Conservation (phyloP, 2,113 vertebrate genomes). For the Pungitius pungitius region DNA sequence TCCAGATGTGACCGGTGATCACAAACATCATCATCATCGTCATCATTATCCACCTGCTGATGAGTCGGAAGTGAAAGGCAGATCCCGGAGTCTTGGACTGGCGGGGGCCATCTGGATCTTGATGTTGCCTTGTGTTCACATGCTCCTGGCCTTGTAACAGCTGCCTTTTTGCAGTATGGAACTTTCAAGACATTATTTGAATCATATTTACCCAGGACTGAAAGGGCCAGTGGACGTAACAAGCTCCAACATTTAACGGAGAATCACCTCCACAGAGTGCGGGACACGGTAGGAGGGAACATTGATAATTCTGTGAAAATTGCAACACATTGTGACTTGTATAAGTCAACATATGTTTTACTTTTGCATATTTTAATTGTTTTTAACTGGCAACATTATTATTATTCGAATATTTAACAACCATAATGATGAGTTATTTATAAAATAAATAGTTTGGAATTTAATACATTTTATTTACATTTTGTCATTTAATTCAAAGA, state of each 20-base stretch:
- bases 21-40: slow-evolving; percentile 66
- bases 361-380: slow-evolving; percentile 34
- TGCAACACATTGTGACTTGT: slow-evolving; percentile 22
- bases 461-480: slow-evolving; percentile 30
- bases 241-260: slow-evolving; percentile 18
- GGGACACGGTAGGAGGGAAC: slow-evolving; percentile 27
- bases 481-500: too few species aligned
- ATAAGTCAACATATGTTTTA: slow-evolving; percentile 15
- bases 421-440: slow-evolving; percentile 56
- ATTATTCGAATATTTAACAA: slow-evolving; percentile 12
- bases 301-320: slow-evolving; percentile 18
- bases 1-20: slow-evolving; percentile 69
- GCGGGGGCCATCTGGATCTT: slow-evolving; percentile 56
- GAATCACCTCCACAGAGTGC: slow-evolving; percentile 29
- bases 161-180: slow-evolving; percentile 54
- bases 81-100: slow-evolving; percentile 54
- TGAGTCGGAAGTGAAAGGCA: slow-evolving; percentile 43
- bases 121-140: slow-evolving; percentile 64
- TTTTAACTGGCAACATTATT: slow-evolving; percentile 21
- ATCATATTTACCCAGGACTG: slow-evolving; percentile 52
- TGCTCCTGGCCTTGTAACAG: slow-evolving; percentile 67
- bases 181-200: slow-evolving; percentile 56
- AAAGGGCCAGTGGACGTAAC: slow-evolving; percentile 32
- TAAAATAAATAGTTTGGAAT: too few species aligned
- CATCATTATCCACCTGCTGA: slow-evolving; percentile 66